Conservation (phyloP, 2,797 vertebrate genomes). For the Synanceia verrucosa region DNA sequence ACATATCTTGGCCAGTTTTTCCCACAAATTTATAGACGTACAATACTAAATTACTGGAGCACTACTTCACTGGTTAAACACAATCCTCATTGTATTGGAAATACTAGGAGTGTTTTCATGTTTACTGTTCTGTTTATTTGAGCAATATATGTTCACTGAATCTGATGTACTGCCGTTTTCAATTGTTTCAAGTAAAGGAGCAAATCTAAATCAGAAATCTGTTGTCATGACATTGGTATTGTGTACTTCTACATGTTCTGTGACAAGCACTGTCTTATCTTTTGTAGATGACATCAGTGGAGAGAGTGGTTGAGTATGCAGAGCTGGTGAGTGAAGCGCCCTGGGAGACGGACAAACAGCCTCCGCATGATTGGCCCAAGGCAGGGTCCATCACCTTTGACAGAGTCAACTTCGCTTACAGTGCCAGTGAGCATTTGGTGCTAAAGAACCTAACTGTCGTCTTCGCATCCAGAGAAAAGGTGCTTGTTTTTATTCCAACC, state of each 20-base stretch:
- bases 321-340: slow-evolving; percentile 93
- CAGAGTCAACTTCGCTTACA: slow-evolving; percentile 92
- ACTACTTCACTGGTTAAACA: not conserved
- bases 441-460: slow-evolving; percentile 89
- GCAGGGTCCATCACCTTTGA: slow-evolving; percentile 90
- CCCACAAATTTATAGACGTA: not conserved
- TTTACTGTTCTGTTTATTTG: not conserved
- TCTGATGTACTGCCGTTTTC: not conserved
- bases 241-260: not conserved
- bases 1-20: not conserved
- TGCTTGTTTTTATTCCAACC: slow-evolving; percentile 66
- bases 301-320: slow-evolving; percentile 93
- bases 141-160: not conserved
- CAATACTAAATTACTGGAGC: not conserved
- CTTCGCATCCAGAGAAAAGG: slow-evolving; percentile 92
- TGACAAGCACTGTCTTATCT: not conserved
- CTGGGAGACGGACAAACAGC: slow-evolving; percentile 88
- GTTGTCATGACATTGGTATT: not conserved
- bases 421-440: slow-evolving; percentile 86
- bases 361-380: slow-evolving; percentile 88
- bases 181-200: not conserved
- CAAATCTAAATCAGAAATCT: not conserved
- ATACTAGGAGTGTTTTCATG: not conserved
- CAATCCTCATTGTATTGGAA: not conserved
- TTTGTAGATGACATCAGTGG: slow-evolving; percentile 91